phyloP scores from a whole-genome alignment of 1,140 invertebrate species.

The Orius laevigatus region DNA sequence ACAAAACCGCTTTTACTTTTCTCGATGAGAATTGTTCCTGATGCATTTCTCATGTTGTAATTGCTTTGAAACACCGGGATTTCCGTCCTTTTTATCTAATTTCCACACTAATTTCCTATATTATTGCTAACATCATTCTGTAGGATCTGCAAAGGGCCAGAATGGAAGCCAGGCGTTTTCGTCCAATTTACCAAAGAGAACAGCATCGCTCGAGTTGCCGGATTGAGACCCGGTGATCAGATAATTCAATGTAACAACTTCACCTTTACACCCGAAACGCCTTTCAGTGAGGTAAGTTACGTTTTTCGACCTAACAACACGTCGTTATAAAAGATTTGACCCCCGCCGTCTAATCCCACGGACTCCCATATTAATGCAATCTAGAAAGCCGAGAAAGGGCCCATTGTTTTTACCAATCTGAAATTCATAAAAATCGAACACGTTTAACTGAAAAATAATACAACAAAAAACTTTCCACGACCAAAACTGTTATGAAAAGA shows the following conservation, averaged over 20 bases:
- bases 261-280: conserved; percentile 48
- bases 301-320: not conserved
- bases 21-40: not conserved
- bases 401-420: too few relatives aligned
- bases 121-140: conserved; percentile 13
- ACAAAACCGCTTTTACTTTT: not conserved
- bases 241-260: conserved; percentile 80
- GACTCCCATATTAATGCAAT: too few relatives aligned
- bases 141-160: conserved; percentile 68
- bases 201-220: conserved; percentile 70
- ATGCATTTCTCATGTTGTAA: not conserved
- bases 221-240: conserved; percentile 78
- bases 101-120: too few relatives aligned
- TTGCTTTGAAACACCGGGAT: not conserved
- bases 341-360: conserved; percentile 6
- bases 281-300: conserved; percentile 55
- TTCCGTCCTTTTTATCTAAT: not conserved
- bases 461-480: too few relatives aligned
- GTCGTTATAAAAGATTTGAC: too few relatives aligned
- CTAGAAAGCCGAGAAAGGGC: too few relatives aligned
- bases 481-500: too few relatives aligned
- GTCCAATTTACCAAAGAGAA: conserved; percentile 81
- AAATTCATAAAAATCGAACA: too few relatives aligned
- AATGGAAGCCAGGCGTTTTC: conserved; percentile 72
- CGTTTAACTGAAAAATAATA: too few relatives aligned